These are phyloP conservation scores for Hydropotes inermis DNA, from an alignment of 2,113 vertebrate genomes.

Conservation along the genomic window DNA sequence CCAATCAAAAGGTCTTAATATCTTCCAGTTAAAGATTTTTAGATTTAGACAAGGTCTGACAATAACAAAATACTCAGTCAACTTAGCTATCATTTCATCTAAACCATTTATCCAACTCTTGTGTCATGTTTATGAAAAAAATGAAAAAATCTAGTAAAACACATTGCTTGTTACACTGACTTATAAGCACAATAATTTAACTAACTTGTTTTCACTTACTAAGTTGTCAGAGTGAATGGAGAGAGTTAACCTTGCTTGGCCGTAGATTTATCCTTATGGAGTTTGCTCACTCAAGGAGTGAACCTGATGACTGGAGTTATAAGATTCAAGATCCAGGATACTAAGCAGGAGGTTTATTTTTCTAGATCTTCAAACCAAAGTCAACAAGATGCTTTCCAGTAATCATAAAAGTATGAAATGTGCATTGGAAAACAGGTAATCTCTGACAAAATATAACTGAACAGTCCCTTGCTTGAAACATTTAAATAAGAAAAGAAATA, in stretches of 20 bases:
- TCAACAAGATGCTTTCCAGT: background rate
- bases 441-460: background rate
- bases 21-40: background rate
- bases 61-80: background rate
- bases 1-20: background rate
- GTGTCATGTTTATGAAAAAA: conserved; percentile 9
- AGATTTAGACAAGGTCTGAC: background rate
- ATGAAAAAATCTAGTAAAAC: background rate
- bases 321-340: background rate
- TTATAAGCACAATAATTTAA: conserved; percentile 20
- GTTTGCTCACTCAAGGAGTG: background rate
- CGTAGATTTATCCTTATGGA: background rate
- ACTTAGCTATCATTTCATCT: background rate
- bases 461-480: background rate
- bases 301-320: background rate
- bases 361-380: background rate
- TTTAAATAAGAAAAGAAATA: background rate
- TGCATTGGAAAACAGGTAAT: background rate
- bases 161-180: background rate
- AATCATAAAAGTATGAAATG: background rate
- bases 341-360: background rate
- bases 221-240: background rate
- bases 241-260: background rate
- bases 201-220: conserved; percentile 33
- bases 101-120: background rate